Evolutionary conservation across 2,888 invertebrate species (phyloP).

Genomic region (Sarcophaga rosellei): DNA sequence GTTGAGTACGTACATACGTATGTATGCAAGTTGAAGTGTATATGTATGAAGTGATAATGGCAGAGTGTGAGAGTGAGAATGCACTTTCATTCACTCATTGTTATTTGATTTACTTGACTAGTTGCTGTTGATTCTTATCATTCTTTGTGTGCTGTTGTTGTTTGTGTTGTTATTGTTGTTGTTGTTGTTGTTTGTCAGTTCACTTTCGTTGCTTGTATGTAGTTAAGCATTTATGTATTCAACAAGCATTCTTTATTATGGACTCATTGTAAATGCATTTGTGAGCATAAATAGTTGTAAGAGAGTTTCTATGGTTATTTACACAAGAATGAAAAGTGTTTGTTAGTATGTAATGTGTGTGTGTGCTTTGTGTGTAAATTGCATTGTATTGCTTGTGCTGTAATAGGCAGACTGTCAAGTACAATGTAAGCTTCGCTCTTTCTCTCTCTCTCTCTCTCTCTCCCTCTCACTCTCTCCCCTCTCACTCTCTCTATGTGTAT

Average conservation of each 20-base stretch:
- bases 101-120: conserved; percentile 40
- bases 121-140: conserved; percentile 20
- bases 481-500: too few species aligned
- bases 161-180: conserved; percentile 1
- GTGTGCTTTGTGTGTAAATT: not conserved
- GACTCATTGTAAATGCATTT: conserved; percentile 33
- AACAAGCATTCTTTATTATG: conserved; percentile 22
- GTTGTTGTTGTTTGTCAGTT: not conserved
- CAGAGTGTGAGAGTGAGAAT: not conserved
- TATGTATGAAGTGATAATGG: not conserved
- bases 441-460: not conserved
- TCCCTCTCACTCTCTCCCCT: too few species aligned
- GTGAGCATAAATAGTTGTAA: not conserved
- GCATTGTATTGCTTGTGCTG: not conserved
- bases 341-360: not conserved
- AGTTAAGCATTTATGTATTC: not conserved
- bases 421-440: not conserved
- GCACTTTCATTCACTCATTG: conserved; percentile 37
- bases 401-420: not conserved
- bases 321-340: not conserved
- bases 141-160: conserved; percentile 3
- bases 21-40: too few species aligned
- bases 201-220: not conserved
- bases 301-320: not conserved
- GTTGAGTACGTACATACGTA: not conserved